Base-by-base conservation (phyloP, 1,140 invertebrate genomes). In the Drosophila biarmipes region DNA sequence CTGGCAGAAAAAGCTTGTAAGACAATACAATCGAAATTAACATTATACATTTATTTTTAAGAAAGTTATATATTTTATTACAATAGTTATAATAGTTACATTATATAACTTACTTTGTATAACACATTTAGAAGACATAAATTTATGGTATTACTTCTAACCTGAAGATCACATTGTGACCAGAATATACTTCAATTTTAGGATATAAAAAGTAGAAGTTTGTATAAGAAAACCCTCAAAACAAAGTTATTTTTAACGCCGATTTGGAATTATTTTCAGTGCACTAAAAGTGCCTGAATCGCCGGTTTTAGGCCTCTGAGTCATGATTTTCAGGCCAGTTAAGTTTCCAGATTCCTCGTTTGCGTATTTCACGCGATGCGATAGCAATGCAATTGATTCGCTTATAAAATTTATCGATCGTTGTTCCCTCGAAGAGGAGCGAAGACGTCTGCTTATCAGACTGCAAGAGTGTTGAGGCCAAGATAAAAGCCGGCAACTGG, bases 371-470 rank as follows among this genome's bases (percentile, higher is more conserved):
- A 87, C 84, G 84, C 84, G 84, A 89, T 87, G 80, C 80, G 80
- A 84, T 84, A 84, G 61, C 80, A 80, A 69, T 73, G 82, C 84
- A 89, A 89, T 89, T 89, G 84, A 89, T 80, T 81, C 73, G 84
- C 84, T 89, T 87, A 80, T 89, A 89, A 77, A 89, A 89, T 89
- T 89, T 89, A 89, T 89, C 84, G 84, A 89, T 89, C 84, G 63
- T 49, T 85, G 71, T 68, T 79, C 57, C 57, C 43, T 69, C 58
- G 76, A 73, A 53, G 24, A 29, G 40, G 72, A 38, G 56, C 58
- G 12, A 57, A 71, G 68, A 49, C 59, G 54, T 63, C 58, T 21
- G 51, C 73, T 75, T 76, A 76, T 75, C 72, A 75, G 72, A n/a
- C 29, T 5, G 14, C 6, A 12, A 24, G 38, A 82, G 75, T 84